Evolutionary conservation across 2,888 invertebrate species (phyloP).

Genomic region (Labia minor): DNA sequence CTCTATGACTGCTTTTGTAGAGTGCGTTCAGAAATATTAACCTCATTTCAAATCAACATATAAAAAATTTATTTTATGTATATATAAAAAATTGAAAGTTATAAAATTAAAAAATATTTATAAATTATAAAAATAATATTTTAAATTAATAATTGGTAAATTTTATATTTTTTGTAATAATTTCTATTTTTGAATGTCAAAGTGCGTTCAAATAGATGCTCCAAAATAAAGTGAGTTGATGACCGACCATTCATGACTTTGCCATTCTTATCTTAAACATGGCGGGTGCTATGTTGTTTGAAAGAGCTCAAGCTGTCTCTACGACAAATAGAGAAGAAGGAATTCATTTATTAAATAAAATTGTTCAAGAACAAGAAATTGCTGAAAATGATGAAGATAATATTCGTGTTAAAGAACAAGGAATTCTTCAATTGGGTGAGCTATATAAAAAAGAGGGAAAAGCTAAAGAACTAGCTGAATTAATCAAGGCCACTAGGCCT

Average conservation of each 20-base stretch:
- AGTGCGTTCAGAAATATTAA: no score
- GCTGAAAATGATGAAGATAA: slow-evolving; percentile 79
- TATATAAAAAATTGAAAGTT: no score
- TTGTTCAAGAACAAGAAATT: slow-evolving; percentile 63
- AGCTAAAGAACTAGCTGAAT: slow-evolving; percentile 79
- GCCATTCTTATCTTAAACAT: slow-evolving; percentile 45
- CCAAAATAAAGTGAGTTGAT: not conserved
- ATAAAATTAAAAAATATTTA: not conserved
- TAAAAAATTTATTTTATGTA: no score
- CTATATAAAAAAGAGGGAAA: slow-evolving; percentile 87
- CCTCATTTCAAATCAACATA: no score
- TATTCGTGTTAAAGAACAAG: slow-evolving; percentile 84
- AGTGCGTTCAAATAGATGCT: not conserved
- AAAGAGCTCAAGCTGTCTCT: slow-evolving; percentile 67
- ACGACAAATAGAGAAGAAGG: slow-evolving; percentile 64
- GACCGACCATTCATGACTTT: slow-evolving; percentile 38
- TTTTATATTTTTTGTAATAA: not conserved
- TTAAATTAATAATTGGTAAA: not conserved
- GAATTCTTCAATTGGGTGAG: slow-evolving; percentile 84
- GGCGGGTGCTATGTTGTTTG: slow-evolving; percentile 86
- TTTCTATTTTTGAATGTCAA: not conserved
- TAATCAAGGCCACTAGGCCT: slow-evolving; percentile 90
- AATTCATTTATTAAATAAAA: slow-evolving; percentile 61
- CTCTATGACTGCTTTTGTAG: not conserved
- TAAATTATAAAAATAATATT: not conserved